Percentiles rank a stretch among this genome's conserved stretches.
Evolutionary conservation across 2,797 vertebrate species (phyloP).

Genomic region (Phrynocephalus vlangalii): DNA sequence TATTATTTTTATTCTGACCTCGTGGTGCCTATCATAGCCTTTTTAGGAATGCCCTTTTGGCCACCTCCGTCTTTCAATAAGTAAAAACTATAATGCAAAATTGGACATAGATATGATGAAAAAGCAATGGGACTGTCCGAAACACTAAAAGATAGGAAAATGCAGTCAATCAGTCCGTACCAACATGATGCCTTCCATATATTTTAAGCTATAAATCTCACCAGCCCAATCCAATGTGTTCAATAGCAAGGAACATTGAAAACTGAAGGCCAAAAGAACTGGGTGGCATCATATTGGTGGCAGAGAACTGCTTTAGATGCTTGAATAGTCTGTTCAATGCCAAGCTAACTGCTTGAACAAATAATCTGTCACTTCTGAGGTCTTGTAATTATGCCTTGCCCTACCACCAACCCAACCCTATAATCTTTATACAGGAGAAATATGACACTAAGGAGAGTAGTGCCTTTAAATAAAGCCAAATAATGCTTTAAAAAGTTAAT

Average conservation of each 20-base stretch:
- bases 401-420: slow-evolving; percentile 6
- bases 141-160: slow-evolving; percentile 11
- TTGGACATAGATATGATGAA: background rate
- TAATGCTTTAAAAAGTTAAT: background rate
- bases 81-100: background rate
- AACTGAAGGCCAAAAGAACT: background rate
- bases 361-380: background rate
- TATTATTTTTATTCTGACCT: background rate
- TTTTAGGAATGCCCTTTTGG: slow-evolving; percentile 15
- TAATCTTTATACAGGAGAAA: slow-evolving; percentile 32
- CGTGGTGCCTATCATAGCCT: background rate
- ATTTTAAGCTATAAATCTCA: background rate
- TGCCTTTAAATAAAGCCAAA: slow-evolving; percentile 43
- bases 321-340: background rate
- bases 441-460: too few relatives aligned
- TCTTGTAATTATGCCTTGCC: slow-evolving; percentile 14
- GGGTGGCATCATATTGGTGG: background rate
- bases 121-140: background rate
- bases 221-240: background rate
- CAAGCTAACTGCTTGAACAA: background rate
- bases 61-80: background rate
- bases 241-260: background rate
- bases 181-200: background rate
- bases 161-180: background rate
- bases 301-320: background rate